phyloP scores from a whole-genome alignment of 1,140 invertebrate genomes.

The Linepithema humile region DNA sequence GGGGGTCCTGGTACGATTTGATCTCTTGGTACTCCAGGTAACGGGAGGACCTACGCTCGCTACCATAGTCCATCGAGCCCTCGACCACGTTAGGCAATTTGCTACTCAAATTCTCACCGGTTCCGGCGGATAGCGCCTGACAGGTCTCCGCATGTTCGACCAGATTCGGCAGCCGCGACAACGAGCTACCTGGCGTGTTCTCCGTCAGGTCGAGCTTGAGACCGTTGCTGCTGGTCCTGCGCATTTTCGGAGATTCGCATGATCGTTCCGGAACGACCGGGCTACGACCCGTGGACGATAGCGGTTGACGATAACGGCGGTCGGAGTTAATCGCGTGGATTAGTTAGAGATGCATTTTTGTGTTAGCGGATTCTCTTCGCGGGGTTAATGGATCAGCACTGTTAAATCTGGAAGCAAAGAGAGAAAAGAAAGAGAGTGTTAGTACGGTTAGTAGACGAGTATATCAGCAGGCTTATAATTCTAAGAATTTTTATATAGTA shows the following conservation, averaged over 20 bases:
- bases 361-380: conserved; percentile 22
- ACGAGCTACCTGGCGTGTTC: conserved; percentile 83
- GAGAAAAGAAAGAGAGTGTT: conserved; percentile 69
- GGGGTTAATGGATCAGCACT: conserved; percentile 50
- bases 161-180: conserved; percentile 80
- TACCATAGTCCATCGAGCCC: conserved; percentile 87
- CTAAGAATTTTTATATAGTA: conserved; percentile 21
- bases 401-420: conserved; percentile 77
- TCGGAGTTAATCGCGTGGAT: background rate
- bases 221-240: conserved; percentile 81
- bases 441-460: conserved; percentile 70
- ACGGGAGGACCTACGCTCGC: conserved; percentile 84
- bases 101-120: conserved; percentile 83
- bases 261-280: conserved; percentile 72
- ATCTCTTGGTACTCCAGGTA: conserved; percentile 80
- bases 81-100: conserved; percentile 84
- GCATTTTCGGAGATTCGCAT: conserved; percentile 82
- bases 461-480: background rate
- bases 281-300: conserved; percentile 25
- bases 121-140: conserved; percentile 67
- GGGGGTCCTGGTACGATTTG: conserved; percentile 73
- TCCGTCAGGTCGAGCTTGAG: conserved; percentile 83
- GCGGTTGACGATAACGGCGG: background rate
- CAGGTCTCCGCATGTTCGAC: conserved; percentile 82
- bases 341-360: conserved; percentile 41